A percentile compares a stretch with the other conserved stretches of the same genome.
These are phyloP conservation scores for Andrena flavipes DNA, from an alignment of 2,888 invertebrate genomes.

Conservation along the genomic window DNA sequence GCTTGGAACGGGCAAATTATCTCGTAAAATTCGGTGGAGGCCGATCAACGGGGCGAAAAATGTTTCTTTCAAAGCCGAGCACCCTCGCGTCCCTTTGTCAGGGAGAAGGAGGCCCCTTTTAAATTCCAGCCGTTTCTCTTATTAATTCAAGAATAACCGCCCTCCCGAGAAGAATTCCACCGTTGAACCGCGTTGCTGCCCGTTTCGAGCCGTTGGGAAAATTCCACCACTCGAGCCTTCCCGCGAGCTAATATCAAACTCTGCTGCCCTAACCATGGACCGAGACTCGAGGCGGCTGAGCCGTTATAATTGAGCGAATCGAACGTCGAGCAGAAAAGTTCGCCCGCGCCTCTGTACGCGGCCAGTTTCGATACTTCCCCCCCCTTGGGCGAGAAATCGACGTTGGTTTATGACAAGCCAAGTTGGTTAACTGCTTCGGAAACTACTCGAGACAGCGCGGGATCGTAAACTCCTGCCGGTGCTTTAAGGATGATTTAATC, in stretches of 20 bases:
- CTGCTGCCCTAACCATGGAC: background rate
- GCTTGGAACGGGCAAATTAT: conserved; percentile 33
- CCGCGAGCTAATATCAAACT: background rate
- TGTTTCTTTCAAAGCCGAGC: conserved; percentile 45
- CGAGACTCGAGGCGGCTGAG: background rate
- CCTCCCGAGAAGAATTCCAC: conserved; percentile 32
- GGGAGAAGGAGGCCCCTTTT: conserved; percentile 18
- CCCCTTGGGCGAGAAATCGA: conserved; percentile 47
- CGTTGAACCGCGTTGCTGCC: conserved; percentile 31
- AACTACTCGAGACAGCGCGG: conserved; percentile 57
- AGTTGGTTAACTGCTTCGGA: conserved; percentile 53
- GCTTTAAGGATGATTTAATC: conserved; percentile 73
- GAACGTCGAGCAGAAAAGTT: conserved; percentile 2
- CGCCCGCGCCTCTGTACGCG: background rate
- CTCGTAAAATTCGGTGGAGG: conserved; percentile 38
- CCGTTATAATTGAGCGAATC: conserved; percentile 18
- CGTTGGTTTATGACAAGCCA: conserved; percentile 53
- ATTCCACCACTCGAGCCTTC: background rate
- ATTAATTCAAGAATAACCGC: conserved; percentile 57
- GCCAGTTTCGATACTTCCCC: conserved; percentile 17
- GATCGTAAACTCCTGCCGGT: conserved; percentile 62
- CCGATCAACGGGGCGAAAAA: conserved; percentile 40
- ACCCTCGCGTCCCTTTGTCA: conserved; percentile 33
- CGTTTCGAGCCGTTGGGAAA: background rate
- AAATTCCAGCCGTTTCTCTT: conserved; percentile 50